A percentile compares a stretch with the other conserved stretches of the same genome.
Evolutionary conservation across 2,797 vertebrate genomes (phyloP).

Genomic region (Oophaga sylvatica): DNA sequence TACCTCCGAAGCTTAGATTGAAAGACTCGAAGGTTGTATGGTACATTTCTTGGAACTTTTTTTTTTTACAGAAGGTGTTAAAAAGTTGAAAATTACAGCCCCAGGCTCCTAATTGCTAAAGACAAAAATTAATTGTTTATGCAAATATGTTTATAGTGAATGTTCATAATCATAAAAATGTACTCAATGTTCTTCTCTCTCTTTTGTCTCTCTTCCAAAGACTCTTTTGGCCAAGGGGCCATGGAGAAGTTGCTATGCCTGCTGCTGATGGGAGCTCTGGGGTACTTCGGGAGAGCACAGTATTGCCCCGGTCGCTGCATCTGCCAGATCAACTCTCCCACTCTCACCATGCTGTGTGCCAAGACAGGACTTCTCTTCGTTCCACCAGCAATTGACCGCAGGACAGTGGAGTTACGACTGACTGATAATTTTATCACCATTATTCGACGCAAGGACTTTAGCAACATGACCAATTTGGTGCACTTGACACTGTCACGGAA

Average conservation of each 20-base stretch:
- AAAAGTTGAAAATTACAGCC: conserved; percentile 2
- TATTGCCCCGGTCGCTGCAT: conserved; percentile 93
- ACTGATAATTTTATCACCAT: conserved; percentile 96
- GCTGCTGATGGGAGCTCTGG: conserved; percentile 78
- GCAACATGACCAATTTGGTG: conserved; percentile 95
- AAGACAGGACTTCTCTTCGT: conserved; percentile 94
- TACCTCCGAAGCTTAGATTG: neutral
- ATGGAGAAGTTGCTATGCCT: conserved; percentile 85
- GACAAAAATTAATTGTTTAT: conserved; percentile 1
- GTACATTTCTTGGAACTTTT: too few species aligned
- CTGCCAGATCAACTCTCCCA: conserved; percentile 92
- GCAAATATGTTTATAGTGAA: conserved; percentile 2
- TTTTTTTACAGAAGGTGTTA: conserved; percentile 1
- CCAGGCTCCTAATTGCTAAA: neutral
- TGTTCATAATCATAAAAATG: neutral
- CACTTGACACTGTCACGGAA: conserved; percentile 94
- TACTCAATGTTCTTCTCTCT: conserved; percentile 39
- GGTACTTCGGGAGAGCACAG: conserved; percentile 78
- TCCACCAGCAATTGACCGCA: conserved; percentile 89
- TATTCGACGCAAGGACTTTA: conserved; percentile 88
- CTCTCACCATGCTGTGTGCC: conserved; percentile 90
- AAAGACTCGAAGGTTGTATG: neutral
- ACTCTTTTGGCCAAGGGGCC: conserved; percentile 73
- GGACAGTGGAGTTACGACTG: conserved; percentile 90
- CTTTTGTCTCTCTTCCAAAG: conserved; percentile 62